A percentile compares a stretch with the other conserved stretches of the same genome.
Evolutionary conservation across 1,140 invertebrate genomes (phyloP).

Genomic region (Papilio dardanus): DNA sequence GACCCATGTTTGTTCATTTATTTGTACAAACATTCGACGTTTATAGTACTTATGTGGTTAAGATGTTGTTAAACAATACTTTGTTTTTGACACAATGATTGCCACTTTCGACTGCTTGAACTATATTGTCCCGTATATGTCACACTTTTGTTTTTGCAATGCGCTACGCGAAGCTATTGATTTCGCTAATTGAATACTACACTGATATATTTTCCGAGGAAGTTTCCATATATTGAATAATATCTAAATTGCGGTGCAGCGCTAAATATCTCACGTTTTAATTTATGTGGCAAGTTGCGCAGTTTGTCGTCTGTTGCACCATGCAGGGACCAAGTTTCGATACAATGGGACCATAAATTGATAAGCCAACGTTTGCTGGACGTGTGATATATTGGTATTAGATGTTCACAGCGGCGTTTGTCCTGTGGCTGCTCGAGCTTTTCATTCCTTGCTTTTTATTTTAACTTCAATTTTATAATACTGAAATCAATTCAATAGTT

Average conservation of each 20-base stretch:
- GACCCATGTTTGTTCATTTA: conserved; percentile 37
- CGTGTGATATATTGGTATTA: conserved; percentile 57
- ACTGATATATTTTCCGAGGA: conserved; percentile 34
- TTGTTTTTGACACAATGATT: not conserved
- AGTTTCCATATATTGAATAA: conserved; percentile 37
- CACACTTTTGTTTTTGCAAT: not conserved
- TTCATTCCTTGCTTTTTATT: not conserved
- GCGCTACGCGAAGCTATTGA: not conserved
- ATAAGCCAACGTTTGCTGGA: conserved; percentile 49
- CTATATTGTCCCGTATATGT: not conserved
- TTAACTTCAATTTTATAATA: not conserved
- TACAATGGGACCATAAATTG: conserved; percentile 68
- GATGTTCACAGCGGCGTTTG: conserved; percentile 43
- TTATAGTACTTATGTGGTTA: not conserved
- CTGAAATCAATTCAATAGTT: too few species aligned
- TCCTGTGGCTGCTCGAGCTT: not conserved
- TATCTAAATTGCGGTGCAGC: conserved; percentile 41
- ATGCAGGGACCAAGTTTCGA: conserved; percentile 63
- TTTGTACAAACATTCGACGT: conserved; percentile 29
- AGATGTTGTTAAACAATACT: not conserved
- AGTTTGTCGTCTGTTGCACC: conserved; percentile 55
- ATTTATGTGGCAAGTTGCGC: conserved; percentile 70
- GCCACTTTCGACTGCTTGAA: too few species aligned
- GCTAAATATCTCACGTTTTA: conserved; percentile 65
- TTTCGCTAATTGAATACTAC: conserved; percentile 31